Evolutionary conservation across 2,113 vertebrate genomes (phyloP), one percentile per base, ranked within the genome.

Genomic region (Grus americana): DNA sequence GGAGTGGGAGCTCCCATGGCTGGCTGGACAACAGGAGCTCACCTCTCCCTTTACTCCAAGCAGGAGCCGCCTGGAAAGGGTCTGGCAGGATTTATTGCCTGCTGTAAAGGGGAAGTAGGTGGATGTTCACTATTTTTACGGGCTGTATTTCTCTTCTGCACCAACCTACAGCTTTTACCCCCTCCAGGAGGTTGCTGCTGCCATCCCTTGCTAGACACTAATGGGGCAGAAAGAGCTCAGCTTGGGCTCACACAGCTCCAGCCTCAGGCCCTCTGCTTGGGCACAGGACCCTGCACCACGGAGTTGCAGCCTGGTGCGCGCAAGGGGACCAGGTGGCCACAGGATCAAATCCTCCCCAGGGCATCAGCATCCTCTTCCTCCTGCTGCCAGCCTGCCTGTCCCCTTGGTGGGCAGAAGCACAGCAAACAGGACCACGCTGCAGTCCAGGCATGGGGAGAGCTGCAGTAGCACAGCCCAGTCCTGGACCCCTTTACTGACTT

Each of bases 241-340:
- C 44, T 34, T 62, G 58, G 78, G 78, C 26, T 75, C 6, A 1
- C 62, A 19, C 46, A 67, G 49, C 42, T 70, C 40, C 44, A 44
- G 20, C 36, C 30, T 40, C 65, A 49, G 11, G 9, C 26, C 3
- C 30, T 71, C 29, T 1, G 3, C 22, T 44, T 0, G 0, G 63
- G 49, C 63, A 26, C 30, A 14, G 55, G 29, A 42, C 40, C 61
- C 26, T 50, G 42, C 23, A 26, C 38, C 2, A 0, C 3, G 2
- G 63, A 84, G 63, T 40, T 42, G 49, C n/a, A 71, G 49, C 24
- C 29, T 9, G 0, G 34, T 21, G 11, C 5, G 29, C 17, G 23
- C 5, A 0, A 67, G 30, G 47, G 24, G 9, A 84, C 20, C 3
- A 2, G 23, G 34, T 19, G 16, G 34, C 40, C 54, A 34, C n/a